These are phyloP conservation scores for Chrysoperla carnea DNA, from an alignment of 1,140 invertebrate genomes.

Conservation along the genomic window DNA sequence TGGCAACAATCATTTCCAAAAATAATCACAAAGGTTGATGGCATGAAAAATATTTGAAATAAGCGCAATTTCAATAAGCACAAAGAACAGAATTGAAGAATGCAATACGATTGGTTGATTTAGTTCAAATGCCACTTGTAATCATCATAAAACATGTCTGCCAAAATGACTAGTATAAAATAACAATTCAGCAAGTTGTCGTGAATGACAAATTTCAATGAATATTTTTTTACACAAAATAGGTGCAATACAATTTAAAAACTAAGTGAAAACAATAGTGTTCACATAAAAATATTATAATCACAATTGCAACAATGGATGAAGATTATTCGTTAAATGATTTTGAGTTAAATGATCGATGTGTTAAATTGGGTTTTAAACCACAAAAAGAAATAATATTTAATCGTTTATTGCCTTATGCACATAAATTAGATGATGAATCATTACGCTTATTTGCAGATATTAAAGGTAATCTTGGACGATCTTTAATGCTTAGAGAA, in stretches of 20 bases:
- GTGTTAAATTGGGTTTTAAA: conserved; percentile 15
- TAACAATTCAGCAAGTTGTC: conserved; percentile 13
- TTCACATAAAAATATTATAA: too few species aligned
- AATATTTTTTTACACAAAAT: too few species aligned
- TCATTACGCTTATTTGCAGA: conserved; percentile 34
- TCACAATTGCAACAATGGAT: not conserved
- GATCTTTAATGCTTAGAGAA: conserved; percentile 44
- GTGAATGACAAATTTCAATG: conserved; percentile 2
- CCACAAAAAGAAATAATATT: conserved; percentile 45
- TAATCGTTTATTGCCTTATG: conserved; percentile 50
- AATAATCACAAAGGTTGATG: not conserved
- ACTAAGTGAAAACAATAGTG: too few species aligned
- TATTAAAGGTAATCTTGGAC: conserved; percentile 50
- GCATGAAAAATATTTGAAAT: not conserved
- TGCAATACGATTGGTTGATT: not conserved
- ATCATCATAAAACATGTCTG: conserved; percentile 10
- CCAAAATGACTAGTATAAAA: conserved; percentile 15
- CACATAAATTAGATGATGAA: conserved; percentile 41
- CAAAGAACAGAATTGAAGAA: too few species aligned
- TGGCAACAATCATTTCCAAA: not conserved
- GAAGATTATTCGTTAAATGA: not conserved
- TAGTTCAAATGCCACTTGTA: not conserved
- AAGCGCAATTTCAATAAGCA: not conserved
- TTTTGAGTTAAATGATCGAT: conserved; percentile 8
- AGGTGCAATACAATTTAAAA: too few species aligned